A percentile compares a stretch with the other conserved stretches of the same genome.
Conservation (phyloP, 1,140 invertebrate genomes). For the Drosophila saltans region DNA sequence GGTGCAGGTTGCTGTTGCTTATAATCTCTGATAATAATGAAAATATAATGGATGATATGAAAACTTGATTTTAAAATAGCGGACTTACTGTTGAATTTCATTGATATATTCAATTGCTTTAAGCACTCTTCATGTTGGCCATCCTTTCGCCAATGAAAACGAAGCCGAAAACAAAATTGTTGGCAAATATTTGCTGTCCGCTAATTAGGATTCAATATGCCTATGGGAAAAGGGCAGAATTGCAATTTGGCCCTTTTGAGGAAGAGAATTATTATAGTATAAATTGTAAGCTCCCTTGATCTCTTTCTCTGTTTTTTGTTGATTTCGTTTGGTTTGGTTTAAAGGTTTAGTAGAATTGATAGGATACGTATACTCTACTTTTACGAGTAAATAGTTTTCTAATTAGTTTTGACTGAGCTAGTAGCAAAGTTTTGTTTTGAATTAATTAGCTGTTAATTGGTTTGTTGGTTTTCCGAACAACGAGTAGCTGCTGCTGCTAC, state of each 20-base stretch:
- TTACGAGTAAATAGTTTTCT: slow-evolving; percentile 26
- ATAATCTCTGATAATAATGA: too few species aligned
- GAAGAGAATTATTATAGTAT: slow-evolving; percentile 5
- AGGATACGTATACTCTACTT: background rate
- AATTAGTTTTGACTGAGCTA: slow-evolving; percentile 35
- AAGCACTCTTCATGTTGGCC: background rate
- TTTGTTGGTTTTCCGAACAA: background rate
- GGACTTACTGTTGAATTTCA: background rate
- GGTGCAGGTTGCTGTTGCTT: too few species aligned
- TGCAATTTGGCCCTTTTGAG: slow-evolving; percentile 18
- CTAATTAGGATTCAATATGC: slow-evolving; percentile 33
- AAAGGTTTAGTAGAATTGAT: background rate
- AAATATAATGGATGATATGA: background rate
- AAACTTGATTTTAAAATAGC: background rate
- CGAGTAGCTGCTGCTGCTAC: background rate
- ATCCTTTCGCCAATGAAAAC: background rate
- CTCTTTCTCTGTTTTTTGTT: background rate
- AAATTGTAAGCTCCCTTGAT: background rate
- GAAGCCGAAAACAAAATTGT: slow-evolving; percentile 2
- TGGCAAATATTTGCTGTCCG: slow-evolving; percentile 40
- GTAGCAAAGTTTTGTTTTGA: slow-evolving; percentile 29
- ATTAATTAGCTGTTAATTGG: slow-evolving; percentile 39
- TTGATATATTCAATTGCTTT: slow-evolving; percentile 1
- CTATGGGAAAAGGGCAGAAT: slow-evolving; percentile 26
- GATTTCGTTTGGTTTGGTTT: background rate